Evolutionary conservation across 2,797 vertebrate genomes (phyloP), one percentile per base, ranked within the genome.

Genomic region (Naso thynnoides): DNA sequence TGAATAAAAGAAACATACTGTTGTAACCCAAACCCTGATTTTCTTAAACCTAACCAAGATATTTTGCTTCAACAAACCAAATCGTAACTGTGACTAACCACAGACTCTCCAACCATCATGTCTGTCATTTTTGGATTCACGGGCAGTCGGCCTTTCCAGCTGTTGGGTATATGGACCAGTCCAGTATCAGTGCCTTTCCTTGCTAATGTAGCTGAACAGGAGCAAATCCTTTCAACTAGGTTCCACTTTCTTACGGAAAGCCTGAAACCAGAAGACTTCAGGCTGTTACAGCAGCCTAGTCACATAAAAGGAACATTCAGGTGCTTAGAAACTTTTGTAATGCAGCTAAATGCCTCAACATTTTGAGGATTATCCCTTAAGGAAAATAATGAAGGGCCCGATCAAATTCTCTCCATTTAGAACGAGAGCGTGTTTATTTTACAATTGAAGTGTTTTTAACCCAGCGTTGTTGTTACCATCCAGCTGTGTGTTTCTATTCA

Each of bases 371-470:
- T 59, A 49, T 61, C 53, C 18, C 18, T 27, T 5, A 11, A 57
- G 52, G 39, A 61, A 16, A 42, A 44, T 61, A 53, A 45, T 24
- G 47, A 79, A 26, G 23, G 49, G 41, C 21, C 29, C 4, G 3
- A 41, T 16, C 4, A 36, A 24, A 47, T 61, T 39, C 57, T 59
- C 71, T 27, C 42, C 53, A 45, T 58, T 81, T 38, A 41, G 5
- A 5, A 4, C n/a, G 38, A 67, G 50, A 57, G 42, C 19, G 33
- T 55, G 52, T 79, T 59, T 53, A 68, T 62, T 72, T 74, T 29
- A 49, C 36, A 33, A 27, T 26, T 33, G 18, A 50, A 56, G 23
- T 49, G 38, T 66, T 59, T 50, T 3, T 1, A 42, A 49, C 42
- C 41, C 23, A 36, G 68, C 53, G 6, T 36, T 39, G 57, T 31